Evolutionary conservation across 2,888 invertebrate species (phyloP), one percentile per base, ranked within the genome.

Genomic region (Drosophila setosimentum): DNA sequence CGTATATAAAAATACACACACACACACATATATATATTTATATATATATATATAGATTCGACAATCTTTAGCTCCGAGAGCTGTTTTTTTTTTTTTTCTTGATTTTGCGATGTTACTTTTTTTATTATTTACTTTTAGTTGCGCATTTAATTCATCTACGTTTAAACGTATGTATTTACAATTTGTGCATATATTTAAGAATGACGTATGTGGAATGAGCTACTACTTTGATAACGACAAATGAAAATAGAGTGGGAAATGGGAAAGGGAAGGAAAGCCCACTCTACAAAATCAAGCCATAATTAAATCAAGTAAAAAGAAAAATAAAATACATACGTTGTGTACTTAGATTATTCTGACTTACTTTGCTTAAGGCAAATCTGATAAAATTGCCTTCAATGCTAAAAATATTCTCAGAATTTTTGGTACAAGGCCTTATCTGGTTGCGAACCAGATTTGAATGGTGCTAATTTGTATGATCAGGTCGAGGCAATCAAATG

Each of bases 401-500:
- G 21, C 16, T 60, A 35, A 59, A 42, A 49, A 71, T 59, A 59
- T 8, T 32, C 16, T 57, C 24, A 18, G 10, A n/a, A 33, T 10
- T 35, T 18, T 45, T 21, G 49, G 18, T 50, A 49, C 18, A 68
- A 35, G 60, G n/a, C 21, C 18, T 42, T 18, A 37, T 30, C 62
- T 58, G 48, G 35, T n/a, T 63, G 45, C 53, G 58, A 80, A 74
- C 85, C 83, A 81, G 79, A 67, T 76, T 49, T 21, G n/a, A 63
- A 59, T 71, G 30, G 67, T 71, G 88, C 57, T 80, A 86, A 86
- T 88, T 81, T 40, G 37, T 57, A 50, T 79, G 67, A 73, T 79
- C 68, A 63, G 66, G 51, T 74, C 78, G 53, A 51, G 11, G 54
- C 70, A 48, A 58, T 62, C 10, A 18, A 7, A 60, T 66, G 83